phyloP scores from a whole-genome alignment of 2,113 vertebrate genomes.

The Macrotis lagotis region DNA sequence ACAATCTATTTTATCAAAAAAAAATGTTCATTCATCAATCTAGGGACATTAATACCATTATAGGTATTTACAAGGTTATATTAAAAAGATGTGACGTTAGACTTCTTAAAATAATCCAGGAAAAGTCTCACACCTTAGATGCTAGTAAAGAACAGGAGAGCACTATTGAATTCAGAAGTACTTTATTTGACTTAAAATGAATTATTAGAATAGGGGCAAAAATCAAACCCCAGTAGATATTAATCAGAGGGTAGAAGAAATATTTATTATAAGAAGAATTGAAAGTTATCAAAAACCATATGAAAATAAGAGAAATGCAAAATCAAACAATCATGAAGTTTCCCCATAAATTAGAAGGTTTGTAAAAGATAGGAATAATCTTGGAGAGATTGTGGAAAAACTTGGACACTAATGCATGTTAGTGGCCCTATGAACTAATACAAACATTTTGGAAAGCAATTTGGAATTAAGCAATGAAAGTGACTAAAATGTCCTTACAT shows the following conservation, averaged over 20 bases:
- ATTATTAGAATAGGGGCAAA: too few relatives aligned
- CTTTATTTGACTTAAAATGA: too few relatives aligned
- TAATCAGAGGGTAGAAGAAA: too few relatives aligned
- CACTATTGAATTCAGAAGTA: too few relatives aligned
- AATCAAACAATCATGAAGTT: neutral
- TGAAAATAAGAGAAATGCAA: neutral
- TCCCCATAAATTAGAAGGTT: neutral
- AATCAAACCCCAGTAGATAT: too few relatives aligned
- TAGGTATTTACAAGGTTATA: neutral
- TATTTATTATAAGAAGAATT: too few relatives aligned
- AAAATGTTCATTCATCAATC: conserved; percentile 6
- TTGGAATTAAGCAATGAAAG: neutral
- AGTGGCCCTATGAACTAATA: neutral
- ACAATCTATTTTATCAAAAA: neutral
- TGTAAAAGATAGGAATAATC: neutral
- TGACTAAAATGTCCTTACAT: neutral
- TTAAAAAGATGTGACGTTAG: neutral
- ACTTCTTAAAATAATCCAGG: neutral
- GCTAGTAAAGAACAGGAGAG: too few relatives aligned
- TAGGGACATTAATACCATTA: neutral
- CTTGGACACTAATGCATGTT: neutral
- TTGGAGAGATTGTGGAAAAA: neutral
- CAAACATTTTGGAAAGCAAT: neutral
- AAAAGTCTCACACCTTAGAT: too few relatives aligned
- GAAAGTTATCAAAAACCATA: too few relatives aligned